These are phyloP conservation scores for Crambe crambe DNA, from an alignment of 37 sponge, comb jelly and placozoan genomes.

Conservation along the genomic window DNA sequence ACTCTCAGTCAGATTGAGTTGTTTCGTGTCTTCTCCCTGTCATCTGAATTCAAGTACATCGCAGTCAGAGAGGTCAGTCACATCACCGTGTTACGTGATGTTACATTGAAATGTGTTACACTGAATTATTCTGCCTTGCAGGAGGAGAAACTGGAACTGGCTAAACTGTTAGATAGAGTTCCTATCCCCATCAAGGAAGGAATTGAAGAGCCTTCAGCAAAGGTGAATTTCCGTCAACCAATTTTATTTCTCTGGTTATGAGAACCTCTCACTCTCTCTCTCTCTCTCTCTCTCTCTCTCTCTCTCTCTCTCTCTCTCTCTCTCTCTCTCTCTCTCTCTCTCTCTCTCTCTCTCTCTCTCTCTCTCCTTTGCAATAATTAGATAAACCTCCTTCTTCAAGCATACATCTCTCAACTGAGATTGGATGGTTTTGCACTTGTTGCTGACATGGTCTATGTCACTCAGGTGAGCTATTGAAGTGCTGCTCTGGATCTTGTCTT, in stretches of 20 bases:
- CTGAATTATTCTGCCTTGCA: not conserved
- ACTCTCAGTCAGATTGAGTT: constrained; percentile 97
- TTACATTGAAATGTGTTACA: not conserved
- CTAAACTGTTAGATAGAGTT: constrained; percentile 90
- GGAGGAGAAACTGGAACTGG: constrained; percentile 96
- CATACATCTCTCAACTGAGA: constrained; percentile 98
- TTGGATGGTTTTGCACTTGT: constrained; percentile 97
- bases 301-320: not conserved
- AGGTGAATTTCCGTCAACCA: constrained; percentile 64
- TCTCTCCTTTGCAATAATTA: constrained; percentile 3
- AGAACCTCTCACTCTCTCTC: not conserved
- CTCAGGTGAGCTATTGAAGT: constrained; percentile 62
- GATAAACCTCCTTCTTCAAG: constrained; percentile 95
- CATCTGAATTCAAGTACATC: constrained; percentile 96
- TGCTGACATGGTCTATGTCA: constrained; percentile 98
- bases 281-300: not conserved
- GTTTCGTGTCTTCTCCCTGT: constrained; percentile 96
- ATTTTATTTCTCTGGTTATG: too few species aligned
- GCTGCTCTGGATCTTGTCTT: too few species aligned
- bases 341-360: not conserved
- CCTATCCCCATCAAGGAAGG: constrained; percentile 99
- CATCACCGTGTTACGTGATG: too few species aligned
- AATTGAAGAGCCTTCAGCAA: constrained; percentile 98
- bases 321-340: not conserved
- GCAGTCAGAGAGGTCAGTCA: constrained; percentile 92